Percentiles rank a stretch among this genome's conserved stretches.
Conservation (phyloP, 2,888 invertebrate species). For the Zygaena filipendulae region DNA sequence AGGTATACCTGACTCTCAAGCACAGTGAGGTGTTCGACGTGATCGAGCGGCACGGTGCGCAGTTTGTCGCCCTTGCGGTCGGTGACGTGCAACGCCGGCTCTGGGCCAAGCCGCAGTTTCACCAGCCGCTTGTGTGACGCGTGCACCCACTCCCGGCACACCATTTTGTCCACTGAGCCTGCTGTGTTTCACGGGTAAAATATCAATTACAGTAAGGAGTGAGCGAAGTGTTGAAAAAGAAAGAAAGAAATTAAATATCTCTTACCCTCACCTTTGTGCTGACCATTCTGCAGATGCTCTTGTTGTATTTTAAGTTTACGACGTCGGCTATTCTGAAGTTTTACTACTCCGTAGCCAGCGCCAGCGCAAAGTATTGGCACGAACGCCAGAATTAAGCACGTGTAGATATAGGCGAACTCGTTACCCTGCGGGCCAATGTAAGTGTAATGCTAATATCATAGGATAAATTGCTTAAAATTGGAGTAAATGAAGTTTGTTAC, state of each 20-base stretch:
- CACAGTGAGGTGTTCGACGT: conserved; percentile 82
- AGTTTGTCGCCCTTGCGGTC: conserved; percentile 93
- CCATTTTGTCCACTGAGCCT: conserved; percentile 89
- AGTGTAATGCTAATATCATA: too few species aligned
- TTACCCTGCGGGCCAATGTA: conserved; percentile 91
- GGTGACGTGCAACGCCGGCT: conserved; percentile 85
- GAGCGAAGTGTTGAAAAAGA: not conserved
- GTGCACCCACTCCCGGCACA: conserved; percentile 94
- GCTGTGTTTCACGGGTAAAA: too few species aligned
- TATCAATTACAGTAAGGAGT: not conserved
- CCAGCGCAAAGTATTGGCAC: conserved; percentile 94
- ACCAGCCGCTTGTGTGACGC: conserved; percentile 91
- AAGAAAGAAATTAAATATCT: too few species aligned
- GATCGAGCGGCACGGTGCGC: conserved; percentile 81
- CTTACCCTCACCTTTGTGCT: conserved; percentile 65
- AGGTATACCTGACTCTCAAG: too few species aligned
- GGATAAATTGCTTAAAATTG: too few species aligned
- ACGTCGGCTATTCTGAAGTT: conserved; percentile 87
- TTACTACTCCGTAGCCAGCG: conserved; percentile 92
- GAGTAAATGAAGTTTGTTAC: not conserved
- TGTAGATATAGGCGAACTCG: conserved; percentile 96
- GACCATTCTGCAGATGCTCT: conserved; percentile 70
- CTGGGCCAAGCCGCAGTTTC: conserved; percentile 90
- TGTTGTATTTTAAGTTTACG: conserved; percentile 85
- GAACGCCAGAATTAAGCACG: conserved; percentile 89